Percentiles rank a stretch among this genome's conserved stretches.
phyloP scores from a whole-genome alignment of 2,797 vertebrate species.

The Enoplosus armatus region DNA sequence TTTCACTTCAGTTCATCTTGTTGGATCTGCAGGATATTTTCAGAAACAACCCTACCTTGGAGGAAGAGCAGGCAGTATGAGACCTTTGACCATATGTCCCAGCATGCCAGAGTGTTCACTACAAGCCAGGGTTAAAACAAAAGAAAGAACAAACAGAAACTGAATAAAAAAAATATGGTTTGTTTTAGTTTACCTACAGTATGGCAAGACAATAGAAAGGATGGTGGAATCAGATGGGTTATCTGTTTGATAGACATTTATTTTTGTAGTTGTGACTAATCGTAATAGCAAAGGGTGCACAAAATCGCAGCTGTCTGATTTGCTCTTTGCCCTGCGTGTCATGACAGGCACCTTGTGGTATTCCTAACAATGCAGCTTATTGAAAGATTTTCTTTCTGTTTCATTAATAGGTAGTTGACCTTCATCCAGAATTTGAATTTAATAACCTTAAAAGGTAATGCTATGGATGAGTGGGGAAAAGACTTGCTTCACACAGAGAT shows the following conservation, averaged over 20 bases:
- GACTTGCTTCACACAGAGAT: conserved; percentile 10
- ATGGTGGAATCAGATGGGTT: background rate
- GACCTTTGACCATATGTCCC: conserved; percentile 59
- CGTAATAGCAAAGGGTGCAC: no score
- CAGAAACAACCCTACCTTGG: conserved; percentile 18
- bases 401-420: conserved; percentile 26
- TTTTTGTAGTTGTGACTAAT: no score
- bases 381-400: background rate
- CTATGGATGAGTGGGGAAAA: background rate
- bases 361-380: background rate
- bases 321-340: background rate
- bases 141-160: background rate
- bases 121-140: conserved; percentile 25
- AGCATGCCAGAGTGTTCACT: conserved; percentile 55
- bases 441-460: conserved; percentile 28
- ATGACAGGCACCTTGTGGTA: background rate
- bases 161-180: conserved; percentile 5
- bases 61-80: conserved; percentile 30
- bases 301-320: conserved; percentile 7
- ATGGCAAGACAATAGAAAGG: background rate
- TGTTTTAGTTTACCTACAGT: background rate
- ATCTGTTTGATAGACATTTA: background rate
- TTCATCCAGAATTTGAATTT: conserved; percentile 23
- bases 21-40: conserved; percentile 26
- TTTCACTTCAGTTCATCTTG: conserved; percentile 28